Evolutionary conservation across 2,113 vertebrate species (phyloP), one percentile per base, ranked within the genome.

Genomic region (Pteronura brasiliensis): DNA sequence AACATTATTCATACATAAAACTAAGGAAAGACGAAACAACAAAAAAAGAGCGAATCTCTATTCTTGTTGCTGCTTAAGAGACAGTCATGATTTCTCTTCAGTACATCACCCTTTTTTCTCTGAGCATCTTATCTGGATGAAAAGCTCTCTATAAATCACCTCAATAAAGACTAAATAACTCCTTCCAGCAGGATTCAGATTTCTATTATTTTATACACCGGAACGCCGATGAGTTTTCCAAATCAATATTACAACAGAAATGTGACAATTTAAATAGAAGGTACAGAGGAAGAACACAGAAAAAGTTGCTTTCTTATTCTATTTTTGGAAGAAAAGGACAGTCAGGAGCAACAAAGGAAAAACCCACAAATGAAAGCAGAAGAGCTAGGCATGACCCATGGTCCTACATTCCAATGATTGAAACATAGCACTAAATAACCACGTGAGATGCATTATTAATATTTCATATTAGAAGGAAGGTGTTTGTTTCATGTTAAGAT

Each of bases 181-280:
- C 81, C 82, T 20, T 95, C 88, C 29, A 86, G 95, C 77, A 97
- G 86, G 86, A 96, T 94, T 94, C 88, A 93, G 92, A 96, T 98
- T 97, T 96, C 94, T 65, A 94, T 95, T 97, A 93, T 52, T 98
- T 95, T 94, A 96, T 94, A 96, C 18, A 59, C 29, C 85, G 44
- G 34, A 95, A 95, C 1, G 7, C 63, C 29, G 5, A 94, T 95
- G 93, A 96, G 88, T 96, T 98, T 97, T 96, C 52, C 95, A 95
- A 98, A 97, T 98, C 96, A 97, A 96, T 97, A 96, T 96, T 95
- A 97, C 90, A 95, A 95, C 42, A 97, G 72, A 96, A 97, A 94
- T 59, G 87, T 92, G 80, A 47, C 96, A 89, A 98, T 97, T 97
- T 97, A n/a, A 93, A 93, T 85, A 90, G 84, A 96, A 95, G 55